Evolutionary conservation across 2,113 vertebrate species (phyloP), one percentile per base, ranked within the genome.

Genomic region (Athene noctua): DNA sequence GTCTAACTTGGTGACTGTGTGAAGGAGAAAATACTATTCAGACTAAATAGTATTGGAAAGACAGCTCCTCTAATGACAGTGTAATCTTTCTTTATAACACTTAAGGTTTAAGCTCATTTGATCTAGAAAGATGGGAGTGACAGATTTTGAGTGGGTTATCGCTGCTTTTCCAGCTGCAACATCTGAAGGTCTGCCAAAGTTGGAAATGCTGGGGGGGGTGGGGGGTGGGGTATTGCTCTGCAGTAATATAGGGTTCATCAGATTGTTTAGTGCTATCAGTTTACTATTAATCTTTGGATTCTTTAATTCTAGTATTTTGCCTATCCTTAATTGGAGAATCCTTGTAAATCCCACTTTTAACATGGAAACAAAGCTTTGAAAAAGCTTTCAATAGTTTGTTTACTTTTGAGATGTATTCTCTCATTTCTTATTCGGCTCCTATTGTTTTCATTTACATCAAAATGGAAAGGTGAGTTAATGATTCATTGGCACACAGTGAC

Each of bases 401-500:
- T 96, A 62, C 80, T 92, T 94, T 80, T 86, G 18, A 86, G 73
- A 85, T 19, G 18, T 88, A 94, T 83, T 92, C 86, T 97, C 77
- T 96, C 47, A 74, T 94, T 88, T 62, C 78, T 52, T 47, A 59
- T 88, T 86, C 9, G 5, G 75, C 62, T 97, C 75, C 96, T 95
- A 95, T 97, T 97, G 88, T 98, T 98, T 97, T 97, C 94, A 98
- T 98, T 98, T 98, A 97, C 96, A 98, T 98, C 91, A 93, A 96
- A 96, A 95, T 97, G 97, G 97, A 97, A 97, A 98, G 98, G 98
- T 98, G 97, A 98, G 99, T 99, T 99, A 99, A 99, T 99, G 98
- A 99, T 99, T 99, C 98, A 98, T 98, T 97, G 97, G 98, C 98
- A 98, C 98, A 97, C 85, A 18, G 42, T 98, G 98, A 98, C 98